Evolutionary conservation across 2,113 vertebrate species (phyloP).

Genomic region (Neopipo cinnamomea): DNA sequence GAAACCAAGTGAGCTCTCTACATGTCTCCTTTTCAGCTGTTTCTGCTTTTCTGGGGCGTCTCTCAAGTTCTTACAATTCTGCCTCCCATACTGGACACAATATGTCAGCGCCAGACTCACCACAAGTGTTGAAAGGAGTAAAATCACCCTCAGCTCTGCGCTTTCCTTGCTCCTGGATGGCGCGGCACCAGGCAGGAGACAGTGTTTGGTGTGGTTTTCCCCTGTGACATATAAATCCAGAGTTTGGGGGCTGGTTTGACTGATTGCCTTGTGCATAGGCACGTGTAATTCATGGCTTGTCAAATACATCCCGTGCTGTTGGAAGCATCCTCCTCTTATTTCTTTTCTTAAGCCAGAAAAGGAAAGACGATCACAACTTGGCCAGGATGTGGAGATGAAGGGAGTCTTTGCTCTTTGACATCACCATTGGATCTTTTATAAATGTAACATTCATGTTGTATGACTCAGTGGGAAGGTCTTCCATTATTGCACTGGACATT

Average conservation of each 20-base stretch:
- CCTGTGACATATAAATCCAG: background rate
- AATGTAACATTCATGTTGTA: background rate
- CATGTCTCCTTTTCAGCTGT: background rate
- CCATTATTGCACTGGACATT: background rate
- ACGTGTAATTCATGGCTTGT: background rate
- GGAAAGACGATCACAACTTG: background rate
- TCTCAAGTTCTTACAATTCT: background rate
- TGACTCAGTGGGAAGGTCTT: background rate
- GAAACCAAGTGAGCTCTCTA: background rate
- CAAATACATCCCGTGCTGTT: background rate
- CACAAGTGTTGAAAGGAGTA: background rate
- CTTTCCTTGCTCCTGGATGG: background rate
- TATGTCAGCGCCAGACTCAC: background rate
- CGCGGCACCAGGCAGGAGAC: accelerated
- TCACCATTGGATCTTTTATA: background rate
- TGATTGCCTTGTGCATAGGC: background rate
- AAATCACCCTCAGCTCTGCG: background rate
- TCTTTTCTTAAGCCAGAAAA: background rate
- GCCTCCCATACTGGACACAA: background rate
- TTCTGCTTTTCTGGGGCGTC: background rate
- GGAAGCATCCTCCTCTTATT: background rate
- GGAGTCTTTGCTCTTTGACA: background rate
- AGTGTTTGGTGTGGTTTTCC: background rate
- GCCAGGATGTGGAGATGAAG: background rate
- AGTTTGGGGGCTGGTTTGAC: background rate